Percentiles rank a stretch among this genome's conserved stretches.
phyloP scores from a whole-genome alignment of 2,797 vertebrate species.

The Acrocephalus scirpaceus region DNA sequence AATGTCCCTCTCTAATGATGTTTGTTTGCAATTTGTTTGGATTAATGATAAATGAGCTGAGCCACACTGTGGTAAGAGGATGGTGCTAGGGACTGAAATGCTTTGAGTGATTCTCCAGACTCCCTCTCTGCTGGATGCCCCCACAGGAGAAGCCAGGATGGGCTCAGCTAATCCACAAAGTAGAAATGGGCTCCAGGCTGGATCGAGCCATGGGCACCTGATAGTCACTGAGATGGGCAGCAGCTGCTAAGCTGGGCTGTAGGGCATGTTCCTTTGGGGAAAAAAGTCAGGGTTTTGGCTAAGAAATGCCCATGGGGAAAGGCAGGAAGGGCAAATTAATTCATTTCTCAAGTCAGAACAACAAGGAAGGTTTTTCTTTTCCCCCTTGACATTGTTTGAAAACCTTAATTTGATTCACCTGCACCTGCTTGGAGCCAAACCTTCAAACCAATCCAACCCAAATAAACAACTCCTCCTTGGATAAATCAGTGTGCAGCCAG shows the following conservation, averaged over 20 bases:
- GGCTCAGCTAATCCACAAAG: neutral
- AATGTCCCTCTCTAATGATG: neutral
- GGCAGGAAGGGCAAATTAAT: neutral
- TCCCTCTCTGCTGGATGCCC: neutral
- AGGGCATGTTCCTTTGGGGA: neutral
- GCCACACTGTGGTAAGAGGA: neutral
- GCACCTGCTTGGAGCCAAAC: neutral
- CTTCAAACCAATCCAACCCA: neutral
- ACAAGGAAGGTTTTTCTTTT: neutral
- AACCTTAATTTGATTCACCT: neutral
- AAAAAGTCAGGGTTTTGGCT: neutral
- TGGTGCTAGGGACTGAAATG: neutral
- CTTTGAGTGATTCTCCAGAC: fast-evolving
- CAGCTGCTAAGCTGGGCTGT: neutral
- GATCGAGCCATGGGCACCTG: fast-evolving
- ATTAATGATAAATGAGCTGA: neutral
- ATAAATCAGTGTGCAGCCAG: neutral
- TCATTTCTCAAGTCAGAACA: neutral
- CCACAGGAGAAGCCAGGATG: neutral
- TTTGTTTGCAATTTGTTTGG: neutral
- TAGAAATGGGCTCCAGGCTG: neutral
- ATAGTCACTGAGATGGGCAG: neutral
- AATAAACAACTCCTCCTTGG: neutral
- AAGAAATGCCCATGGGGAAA: neutral
- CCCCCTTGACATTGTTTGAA: neutral